Evolutionary conservation across 2,113 vertebrate genomes (phyloP).

Genomic region (Sceloporus undulatus): DNA sequence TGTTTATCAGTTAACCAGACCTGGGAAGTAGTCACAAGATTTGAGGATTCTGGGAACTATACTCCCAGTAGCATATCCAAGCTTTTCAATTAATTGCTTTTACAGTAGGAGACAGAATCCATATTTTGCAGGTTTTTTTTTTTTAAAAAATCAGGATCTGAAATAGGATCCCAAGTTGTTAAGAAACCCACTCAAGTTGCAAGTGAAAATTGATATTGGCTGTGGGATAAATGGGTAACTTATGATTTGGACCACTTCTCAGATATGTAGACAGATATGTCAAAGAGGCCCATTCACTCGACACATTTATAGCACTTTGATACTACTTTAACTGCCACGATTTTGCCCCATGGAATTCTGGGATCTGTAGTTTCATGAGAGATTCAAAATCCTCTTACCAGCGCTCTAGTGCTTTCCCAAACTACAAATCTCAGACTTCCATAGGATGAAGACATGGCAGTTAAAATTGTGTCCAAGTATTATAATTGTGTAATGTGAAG

Average conservation of each 20-base stretch:
- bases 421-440: too few species aligned
- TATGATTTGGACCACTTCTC: slow-evolving; percentile 65
- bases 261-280: slow-evolving; percentile 67
- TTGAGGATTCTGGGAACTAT: too few species aligned
- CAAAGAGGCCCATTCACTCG: slow-evolving; percentile 19
- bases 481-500: not conserved
- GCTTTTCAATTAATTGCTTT: slow-evolving; percentile 23
- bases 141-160: slow-evolving; percentile 48
- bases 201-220: slow-evolving; percentile 63
- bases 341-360: too few species aligned
- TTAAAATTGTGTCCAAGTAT: too few species aligned
- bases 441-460: too few species aligned
- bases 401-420: too few species aligned
- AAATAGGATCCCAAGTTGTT: slow-evolving; percentile 18
- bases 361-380: too few species aligned
- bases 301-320: not conserved
- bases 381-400: too few species aligned
- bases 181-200: slow-evolving; percentile 60
- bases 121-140: slow-evolving; percentile 60
- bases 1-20: too few species aligned
- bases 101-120: slow-evolving; percentile 63
- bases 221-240: slow-evolving; percentile 59
- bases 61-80: too few species aligned
- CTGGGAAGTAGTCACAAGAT: too few species aligned
- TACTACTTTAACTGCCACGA: too few species aligned